Percentiles rank a stretch among this genome's conserved stretches.
Evolutionary conservation across 2,113 vertebrate species (phyloP).

Genomic region (human (Homo sapiens)): DNA sequence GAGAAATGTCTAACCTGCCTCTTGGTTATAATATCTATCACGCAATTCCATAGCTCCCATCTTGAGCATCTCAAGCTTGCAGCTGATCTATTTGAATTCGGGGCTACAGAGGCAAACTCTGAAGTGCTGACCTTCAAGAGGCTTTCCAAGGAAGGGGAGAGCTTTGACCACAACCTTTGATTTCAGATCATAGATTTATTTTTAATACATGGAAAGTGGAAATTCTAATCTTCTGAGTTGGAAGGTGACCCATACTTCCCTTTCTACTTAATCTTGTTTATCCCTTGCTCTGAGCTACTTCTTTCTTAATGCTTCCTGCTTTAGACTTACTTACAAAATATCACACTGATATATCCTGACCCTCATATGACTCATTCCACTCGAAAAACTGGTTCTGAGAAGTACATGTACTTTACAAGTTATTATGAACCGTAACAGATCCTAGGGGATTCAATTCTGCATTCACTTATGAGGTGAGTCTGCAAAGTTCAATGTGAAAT

Average conservation of each 20-base stretch:
- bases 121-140: background rate
- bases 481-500: background rate
- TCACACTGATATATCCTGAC: background rate
- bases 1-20: background rate
- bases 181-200: background rate
- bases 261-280: constrained; percentile 40
- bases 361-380: background rate
- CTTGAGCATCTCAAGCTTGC: background rate
- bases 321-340: background rate
- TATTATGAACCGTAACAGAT: background rate
- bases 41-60: background rate
- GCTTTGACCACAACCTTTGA: background rate
- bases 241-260: background rate
- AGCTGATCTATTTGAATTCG: background rate
- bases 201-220: constrained; percentile 10
- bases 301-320: constrained; percentile 2
- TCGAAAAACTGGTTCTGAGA: background rate
- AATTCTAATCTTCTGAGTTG: constrained; percentile 36
- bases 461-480: background rate
- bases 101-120: background rate
- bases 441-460: background rate
- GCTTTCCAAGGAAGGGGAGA: background rate
- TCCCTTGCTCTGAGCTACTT: background rate
- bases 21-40: background rate
- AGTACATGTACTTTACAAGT: background rate